Base-by-base conservation (phyloP, 2,113 vertebrate species). In the Oreamnos americanus region DNA sequence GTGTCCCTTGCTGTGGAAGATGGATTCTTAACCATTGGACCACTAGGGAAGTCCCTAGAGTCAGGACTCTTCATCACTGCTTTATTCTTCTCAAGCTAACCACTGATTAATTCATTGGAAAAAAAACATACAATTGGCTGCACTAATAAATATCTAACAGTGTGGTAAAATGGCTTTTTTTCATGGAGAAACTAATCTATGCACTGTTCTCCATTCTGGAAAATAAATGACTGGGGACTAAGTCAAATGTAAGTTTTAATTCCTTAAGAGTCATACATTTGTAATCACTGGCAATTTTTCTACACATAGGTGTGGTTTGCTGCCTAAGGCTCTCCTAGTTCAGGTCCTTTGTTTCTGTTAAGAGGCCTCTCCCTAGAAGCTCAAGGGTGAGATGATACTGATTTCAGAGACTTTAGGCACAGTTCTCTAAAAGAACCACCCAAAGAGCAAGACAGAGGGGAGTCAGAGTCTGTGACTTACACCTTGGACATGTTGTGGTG, bases 261-360 rank as follows among this genome's bases (percentile, higher is more conserved):
- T 97, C 39, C 92, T 97, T 62, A 84, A 74, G 43, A 96, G 36
- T 67, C 55, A 89, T 33, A 89, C 36, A 67, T 95, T 94, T 95
- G 55, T 95, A 95, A 45, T 78, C 79, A 84, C 51, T 49, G 76
- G 62, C 26, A 85, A 33, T 58, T 33, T 83, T 97, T 91, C 81
- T 53, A n/a, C 47, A 92, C 19, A 91, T 60, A 74, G 92, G 81
- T 96, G 67, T 91, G 95, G 90, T 83, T 96, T 84, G 19, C 45
- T 91, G 53, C 57, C n/a, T 89, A 45, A 79, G 30, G 71, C 93
- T 91, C 60, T 87, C 58, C 45, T 28, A 83, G 30, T 28, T 79
- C 21, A 15, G 30, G 39, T 14, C 19, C 16, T 87, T 96, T 95
- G 51, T 87, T 58, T 84, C 81, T 23, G 9, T 58, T 39, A 96